Percentiles rank a stretch among this genome's conserved stretches.
Conservation (phyloP, 2,113 vertebrate species). For the Phylloscopus trochilus region DNA sequence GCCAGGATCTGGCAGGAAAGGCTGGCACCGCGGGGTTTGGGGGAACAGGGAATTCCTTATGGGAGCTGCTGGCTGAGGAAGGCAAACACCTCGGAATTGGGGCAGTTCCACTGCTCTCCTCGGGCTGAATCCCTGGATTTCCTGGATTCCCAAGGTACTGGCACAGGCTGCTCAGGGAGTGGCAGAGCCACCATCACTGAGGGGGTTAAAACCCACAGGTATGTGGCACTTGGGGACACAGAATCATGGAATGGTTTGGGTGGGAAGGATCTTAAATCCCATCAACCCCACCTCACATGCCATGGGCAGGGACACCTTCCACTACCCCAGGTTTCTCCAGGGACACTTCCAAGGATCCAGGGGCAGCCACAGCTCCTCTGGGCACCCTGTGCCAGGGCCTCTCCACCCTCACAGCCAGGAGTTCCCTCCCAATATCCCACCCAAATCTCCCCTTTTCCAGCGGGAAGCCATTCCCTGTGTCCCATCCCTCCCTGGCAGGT, state of each 20-base stretch:
- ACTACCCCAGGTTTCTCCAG: rapidly evolving
- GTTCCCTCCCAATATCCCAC: neutral
- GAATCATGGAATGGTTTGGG: neutral
- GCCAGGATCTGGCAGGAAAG: neutral
- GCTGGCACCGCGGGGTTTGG: neutral
- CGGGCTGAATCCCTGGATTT: neutral
- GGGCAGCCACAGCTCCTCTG: neutral
- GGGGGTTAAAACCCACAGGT: rapidly evolving
- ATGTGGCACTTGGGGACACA: neutral
- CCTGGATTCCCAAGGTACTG: neutral
- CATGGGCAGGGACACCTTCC: neutral
- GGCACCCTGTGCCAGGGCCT: neutral
- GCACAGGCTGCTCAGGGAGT: neutral
- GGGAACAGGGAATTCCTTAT: neutral
- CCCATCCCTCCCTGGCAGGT: neutral
- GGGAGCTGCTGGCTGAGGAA: neutral
- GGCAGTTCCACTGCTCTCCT: neutral
- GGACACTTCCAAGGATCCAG: neutral
- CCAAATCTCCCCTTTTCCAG: neutral
- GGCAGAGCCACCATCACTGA: rapidly evolving
- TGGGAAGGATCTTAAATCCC: neutral
- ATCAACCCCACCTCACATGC: rapidly evolving
- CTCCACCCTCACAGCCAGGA: rapidly evolving
- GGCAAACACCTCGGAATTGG: rapidly evolving
- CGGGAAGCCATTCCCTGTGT: neutral